phyloP scores from a whole-genome alignment of 2,888 invertebrate genomes.

The Drosophila niveifrons region DNA sequence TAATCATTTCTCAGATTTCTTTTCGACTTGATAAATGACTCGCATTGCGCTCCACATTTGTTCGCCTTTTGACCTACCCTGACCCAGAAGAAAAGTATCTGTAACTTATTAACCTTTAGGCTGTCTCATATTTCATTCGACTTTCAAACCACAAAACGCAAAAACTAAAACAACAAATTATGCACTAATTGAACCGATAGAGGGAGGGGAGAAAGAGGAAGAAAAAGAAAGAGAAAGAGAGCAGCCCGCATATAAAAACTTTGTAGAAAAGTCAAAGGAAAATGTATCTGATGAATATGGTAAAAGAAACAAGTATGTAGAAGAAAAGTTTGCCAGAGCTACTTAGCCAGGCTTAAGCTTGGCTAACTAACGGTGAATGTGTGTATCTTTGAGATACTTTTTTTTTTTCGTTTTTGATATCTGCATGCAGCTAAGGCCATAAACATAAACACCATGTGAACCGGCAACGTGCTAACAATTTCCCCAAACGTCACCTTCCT shows the following conservation, averaged over 20 bases:
- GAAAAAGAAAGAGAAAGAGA: not conserved
- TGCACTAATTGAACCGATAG: conserved; percentile 19
- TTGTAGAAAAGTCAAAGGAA: conserved; percentile 29
- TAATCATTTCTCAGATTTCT: not conserved
- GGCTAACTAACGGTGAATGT: conserved; percentile 36
- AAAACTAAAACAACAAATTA: not conserved
- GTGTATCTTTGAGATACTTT: conserved; percentile 38
- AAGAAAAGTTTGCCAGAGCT: conserved; percentile 32
- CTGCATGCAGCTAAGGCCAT: conserved; percentile 35
- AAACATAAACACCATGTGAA: conserved; percentile 63
- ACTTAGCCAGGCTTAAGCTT: conserved; percentile 10
- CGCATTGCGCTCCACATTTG: not conserved
- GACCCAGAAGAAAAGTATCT: conserved; percentile 2
- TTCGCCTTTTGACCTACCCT: not conserved
- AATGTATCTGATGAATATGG: conserved; percentile 32
- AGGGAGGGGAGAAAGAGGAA: not conserved
- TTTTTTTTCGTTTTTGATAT: conserved; percentile 4
- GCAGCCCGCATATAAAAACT: conserved; percentile 42
- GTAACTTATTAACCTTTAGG: conserved; percentile 11
- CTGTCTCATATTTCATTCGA: not conserved
- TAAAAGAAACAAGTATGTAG: not conserved
- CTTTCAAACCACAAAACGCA: not conserved
- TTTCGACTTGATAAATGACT: not conserved
- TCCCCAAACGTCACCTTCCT: not conserved
- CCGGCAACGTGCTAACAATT: conserved; percentile 37